Conservation (phyloP, 2,113 vertebrate species). For the Tautogolabrus adspersus region DNA sequence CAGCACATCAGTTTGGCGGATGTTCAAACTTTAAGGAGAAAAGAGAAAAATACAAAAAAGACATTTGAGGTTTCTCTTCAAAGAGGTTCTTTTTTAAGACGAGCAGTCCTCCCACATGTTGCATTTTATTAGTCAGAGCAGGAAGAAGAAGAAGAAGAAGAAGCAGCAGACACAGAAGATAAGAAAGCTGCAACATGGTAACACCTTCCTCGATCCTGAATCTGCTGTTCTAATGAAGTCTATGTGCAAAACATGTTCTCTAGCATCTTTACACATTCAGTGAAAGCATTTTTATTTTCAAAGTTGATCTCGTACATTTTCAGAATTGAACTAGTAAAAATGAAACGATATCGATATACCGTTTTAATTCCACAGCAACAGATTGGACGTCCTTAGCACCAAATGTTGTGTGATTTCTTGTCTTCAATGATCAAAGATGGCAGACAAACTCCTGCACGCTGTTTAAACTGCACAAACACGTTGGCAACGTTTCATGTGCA, state of each 20-base stretch:
- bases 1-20: conserved; percentile 90
- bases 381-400: too few relatives aligned
- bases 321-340: too few relatives aligned
- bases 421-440: background rate
- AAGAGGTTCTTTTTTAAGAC: background rate
- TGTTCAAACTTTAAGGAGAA: conserved; percentile 86
- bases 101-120: conserved; percentile 4
- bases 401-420: background rate
- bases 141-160: too few relatives aligned
- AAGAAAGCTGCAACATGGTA: background rate
- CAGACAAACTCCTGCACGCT: too few relatives aligned
- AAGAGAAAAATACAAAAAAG: background rate
- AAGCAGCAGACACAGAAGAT: too few relatives aligned
- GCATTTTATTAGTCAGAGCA: conserved; percentile 11
- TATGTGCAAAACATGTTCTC: too few relatives aligned
- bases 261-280: too few relatives aligned
- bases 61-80: conserved; percentile 9
- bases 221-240: background rate
- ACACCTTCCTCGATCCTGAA: background rate
- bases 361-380: too few relatives aligned
- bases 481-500: too few relatives aligned
- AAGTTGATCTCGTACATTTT: too few relatives aligned
- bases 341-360: background rate
- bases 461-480: too few relatives aligned
- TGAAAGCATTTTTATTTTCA: too few relatives aligned